A percentile compares a stretch with the other conserved stretches of the same genome.
These are phyloP conservation scores for Drosophila tripunctata DNA, from an alignment of 2,888 invertebrate genomes.

Conservation along the genomic window DNA sequence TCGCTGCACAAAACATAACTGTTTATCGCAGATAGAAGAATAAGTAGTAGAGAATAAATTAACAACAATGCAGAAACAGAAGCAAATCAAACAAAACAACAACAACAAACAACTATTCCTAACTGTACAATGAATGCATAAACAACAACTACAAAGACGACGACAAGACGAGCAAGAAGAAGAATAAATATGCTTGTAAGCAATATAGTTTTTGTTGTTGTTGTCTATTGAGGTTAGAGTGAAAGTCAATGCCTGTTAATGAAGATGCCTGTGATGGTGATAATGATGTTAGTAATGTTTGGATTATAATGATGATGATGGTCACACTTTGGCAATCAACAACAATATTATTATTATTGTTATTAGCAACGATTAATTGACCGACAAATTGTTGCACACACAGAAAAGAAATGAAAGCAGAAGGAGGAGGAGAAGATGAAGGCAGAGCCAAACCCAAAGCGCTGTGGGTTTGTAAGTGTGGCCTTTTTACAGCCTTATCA, in stretches of 20 bases:
- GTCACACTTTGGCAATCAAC: conserved; percentile 20
- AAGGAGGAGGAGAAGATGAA: not conserved
- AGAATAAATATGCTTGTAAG: not conserved
- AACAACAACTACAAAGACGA: not conserved
- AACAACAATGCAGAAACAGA: not conserved
- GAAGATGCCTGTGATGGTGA: conserved; percentile 3
- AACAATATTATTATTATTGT: no score
- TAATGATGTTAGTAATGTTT: not conserved
- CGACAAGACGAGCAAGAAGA: conserved; percentile 4
- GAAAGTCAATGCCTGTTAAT: conserved; percentile 30
- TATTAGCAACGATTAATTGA: conserved; percentile 44
- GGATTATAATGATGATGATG: conserved; percentile 10
- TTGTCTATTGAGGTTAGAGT: conserved; percentile 22
- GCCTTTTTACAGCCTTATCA: conserved; percentile 46
- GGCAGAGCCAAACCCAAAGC: conserved; percentile 3
- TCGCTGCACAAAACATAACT: not conserved
- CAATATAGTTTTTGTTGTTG: no score
- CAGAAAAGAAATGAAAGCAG: not conserved
- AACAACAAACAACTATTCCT: no score
- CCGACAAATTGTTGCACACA: conserved; percentile 47
- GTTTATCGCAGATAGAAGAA: not conserved
- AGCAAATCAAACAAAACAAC: conserved; percentile 8
- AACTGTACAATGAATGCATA: no score
- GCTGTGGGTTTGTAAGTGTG: not conserved
- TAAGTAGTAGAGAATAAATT: conserved; percentile 10